Conservation (phyloP, 2,113 vertebrate genomes). For the Bungarus multicinctus region DNA sequence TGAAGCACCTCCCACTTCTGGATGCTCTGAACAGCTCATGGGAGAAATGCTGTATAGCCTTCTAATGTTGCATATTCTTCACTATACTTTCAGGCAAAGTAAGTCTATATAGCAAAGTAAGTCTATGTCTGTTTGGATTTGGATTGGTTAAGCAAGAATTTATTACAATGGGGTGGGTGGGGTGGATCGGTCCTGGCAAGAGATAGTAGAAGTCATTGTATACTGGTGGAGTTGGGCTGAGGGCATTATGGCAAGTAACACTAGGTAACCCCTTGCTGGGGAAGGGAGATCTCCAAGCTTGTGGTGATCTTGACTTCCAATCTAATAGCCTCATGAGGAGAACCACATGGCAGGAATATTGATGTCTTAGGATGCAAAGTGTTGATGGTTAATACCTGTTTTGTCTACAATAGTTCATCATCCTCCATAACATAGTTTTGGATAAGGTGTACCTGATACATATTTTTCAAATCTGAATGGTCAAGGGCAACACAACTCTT, state of each 20-base stretch:
- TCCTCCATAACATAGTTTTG: neutral
- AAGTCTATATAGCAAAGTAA: neutral
- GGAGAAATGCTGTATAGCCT: too few relatives aligned
- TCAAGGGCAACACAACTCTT: neutral
- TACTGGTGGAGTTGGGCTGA: neutral
- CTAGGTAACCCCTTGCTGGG: neutral
- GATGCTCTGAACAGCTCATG: too few relatives aligned
- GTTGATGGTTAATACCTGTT: neutral
- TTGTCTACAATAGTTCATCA: neutral
- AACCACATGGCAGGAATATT: neutral
- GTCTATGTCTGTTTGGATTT: neutral
- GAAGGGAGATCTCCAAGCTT: neutral
- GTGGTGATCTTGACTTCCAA: neutral
- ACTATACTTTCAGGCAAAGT: neutral
- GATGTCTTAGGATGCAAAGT: neutral
- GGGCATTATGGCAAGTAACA: neutral
- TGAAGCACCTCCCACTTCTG: too few relatives aligned
- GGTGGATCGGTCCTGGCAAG: neutral
- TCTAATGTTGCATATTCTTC: neutral
- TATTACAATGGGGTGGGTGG: neutral
- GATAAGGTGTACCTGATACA: neutral
- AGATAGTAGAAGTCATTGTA: neutral
- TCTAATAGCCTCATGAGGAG: neutral
- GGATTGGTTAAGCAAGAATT: neutral
- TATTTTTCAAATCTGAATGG: neutral